A percentile compares a stretch with the other conserved stretches of the same genome.
These are phyloP conservation scores for Lepus americanus DNA, from an alignment of 2,113 vertebrate species.

Conservation along the genomic window DNA sequence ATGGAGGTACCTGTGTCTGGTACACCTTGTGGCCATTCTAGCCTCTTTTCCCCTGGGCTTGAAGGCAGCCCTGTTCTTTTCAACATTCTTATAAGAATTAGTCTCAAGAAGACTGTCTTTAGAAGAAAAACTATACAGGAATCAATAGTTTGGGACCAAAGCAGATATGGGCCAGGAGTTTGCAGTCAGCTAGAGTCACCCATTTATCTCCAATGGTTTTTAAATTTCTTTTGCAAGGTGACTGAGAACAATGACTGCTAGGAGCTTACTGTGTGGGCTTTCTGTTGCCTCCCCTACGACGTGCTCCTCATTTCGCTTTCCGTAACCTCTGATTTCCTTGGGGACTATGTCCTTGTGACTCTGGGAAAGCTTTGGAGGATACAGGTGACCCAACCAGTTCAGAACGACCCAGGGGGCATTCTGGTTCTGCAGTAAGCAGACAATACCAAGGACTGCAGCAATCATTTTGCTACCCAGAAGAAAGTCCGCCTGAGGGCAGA, in stretches of 20 bases:
- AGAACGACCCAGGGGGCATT: neutral
- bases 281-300: neutral
- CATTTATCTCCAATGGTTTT: neutral
- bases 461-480: neutral
- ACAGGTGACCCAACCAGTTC: neutral
- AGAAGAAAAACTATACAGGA: neutral
- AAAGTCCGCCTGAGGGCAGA: neutral
- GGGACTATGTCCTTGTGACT: neutral
- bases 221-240: neutral
- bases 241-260: neutral
- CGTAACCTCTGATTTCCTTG: neutral
- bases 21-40: neutral
- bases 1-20: too few species aligned
- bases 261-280: neutral
- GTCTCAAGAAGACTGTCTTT: neutral
- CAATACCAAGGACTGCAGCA: neutral
- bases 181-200: neutral
- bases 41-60: neutral
- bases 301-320: neutral
- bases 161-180: neutral
- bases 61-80: neutral
- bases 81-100: neutral
- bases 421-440: neutral
- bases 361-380: neutral
- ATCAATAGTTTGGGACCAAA: neutral